A percentile compares a stretch with the other conserved stretches of the same genome.
phyloP scores from a whole-genome alignment of 2,888 invertebrate genomes.

The Sepiola atlantica region DNA sequence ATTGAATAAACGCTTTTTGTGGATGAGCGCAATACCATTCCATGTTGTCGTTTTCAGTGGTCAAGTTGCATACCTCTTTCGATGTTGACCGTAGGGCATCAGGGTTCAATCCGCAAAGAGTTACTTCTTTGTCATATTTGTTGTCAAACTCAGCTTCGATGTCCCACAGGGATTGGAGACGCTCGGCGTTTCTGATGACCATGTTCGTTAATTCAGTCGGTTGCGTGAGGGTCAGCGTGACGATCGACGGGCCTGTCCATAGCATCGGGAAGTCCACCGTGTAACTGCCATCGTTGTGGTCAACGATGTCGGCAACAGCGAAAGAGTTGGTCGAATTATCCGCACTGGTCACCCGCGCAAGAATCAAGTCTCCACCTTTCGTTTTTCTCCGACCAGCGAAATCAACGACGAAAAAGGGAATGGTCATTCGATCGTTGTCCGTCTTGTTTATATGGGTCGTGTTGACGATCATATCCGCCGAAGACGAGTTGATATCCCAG shows the following conservation, averaged over 20 bases:
- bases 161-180: neutral
- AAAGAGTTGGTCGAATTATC: neutral
- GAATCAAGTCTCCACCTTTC: neutral
- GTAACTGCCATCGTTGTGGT: neutral
- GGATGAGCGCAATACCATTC: neutral
- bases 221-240: neutral
- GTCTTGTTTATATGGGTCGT: neutral
- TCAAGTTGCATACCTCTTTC: neutral
- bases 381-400: neutral
- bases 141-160: neutral
- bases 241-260: neutral
- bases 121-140: neutral
- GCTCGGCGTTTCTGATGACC: neutral
- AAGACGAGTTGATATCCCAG: neutral
- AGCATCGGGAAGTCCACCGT: neutral
- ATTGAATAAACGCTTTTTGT: neutral
- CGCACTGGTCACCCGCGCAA: neutral
- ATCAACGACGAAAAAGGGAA: neutral
- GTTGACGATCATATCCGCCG: neutral
- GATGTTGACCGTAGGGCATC: neutral
- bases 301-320: neutral
- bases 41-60: neutral
- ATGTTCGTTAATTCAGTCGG: neutral
- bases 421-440: neutral
- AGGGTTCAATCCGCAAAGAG: neutral